These are phyloP conservation scores for Morus bassanus DNA, from an alignment of 2,797 vertebrate species.

Conservation along the genomic window DNA sequence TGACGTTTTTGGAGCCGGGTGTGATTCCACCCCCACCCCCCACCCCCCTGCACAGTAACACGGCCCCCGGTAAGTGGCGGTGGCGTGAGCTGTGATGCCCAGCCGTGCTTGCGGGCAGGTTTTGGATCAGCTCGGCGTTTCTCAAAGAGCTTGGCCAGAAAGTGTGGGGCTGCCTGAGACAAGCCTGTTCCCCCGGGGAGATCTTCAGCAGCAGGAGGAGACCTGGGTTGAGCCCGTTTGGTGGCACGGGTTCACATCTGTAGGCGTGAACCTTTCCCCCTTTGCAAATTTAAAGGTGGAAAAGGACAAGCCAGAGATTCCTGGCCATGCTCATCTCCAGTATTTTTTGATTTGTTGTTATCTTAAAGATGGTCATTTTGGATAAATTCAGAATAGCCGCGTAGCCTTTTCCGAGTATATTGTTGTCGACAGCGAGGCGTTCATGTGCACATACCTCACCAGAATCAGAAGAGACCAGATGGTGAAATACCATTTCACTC, in stretches of 20 bases:
- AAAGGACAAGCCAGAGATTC: neutral
- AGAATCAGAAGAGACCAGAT: neutral
- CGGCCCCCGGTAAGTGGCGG: neutral
- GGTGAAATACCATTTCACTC: neutral
- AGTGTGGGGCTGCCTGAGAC: too few relatives aligned
- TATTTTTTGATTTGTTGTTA: neutral
- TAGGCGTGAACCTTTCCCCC: neutral
- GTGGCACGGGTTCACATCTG: neutral
- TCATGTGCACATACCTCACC: too few relatives aligned
- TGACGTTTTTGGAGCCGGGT: neutral
- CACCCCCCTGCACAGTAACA: too few relatives aligned
- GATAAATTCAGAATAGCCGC: neutral
- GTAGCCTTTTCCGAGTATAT: neutral
- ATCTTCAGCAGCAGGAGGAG: neutral
- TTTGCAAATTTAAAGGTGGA: neutral
- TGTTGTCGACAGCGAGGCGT: neutral
- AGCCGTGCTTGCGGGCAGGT: fast-evolving
- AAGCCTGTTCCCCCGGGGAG: neutral
- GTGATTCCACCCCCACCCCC: too few relatives aligned
- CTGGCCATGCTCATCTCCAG: neutral
- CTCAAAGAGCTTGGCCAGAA: neutral
- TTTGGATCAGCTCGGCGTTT: neutral
- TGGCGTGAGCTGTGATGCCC: neutral
- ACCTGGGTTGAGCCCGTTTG: neutral
- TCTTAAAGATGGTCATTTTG: neutral